Percentiles rank a stretch among this genome's conserved stretches.
Evolutionary conservation across 2,888 invertebrate species (phyloP).

Genomic region (Drosophila neotestacea): DNA sequence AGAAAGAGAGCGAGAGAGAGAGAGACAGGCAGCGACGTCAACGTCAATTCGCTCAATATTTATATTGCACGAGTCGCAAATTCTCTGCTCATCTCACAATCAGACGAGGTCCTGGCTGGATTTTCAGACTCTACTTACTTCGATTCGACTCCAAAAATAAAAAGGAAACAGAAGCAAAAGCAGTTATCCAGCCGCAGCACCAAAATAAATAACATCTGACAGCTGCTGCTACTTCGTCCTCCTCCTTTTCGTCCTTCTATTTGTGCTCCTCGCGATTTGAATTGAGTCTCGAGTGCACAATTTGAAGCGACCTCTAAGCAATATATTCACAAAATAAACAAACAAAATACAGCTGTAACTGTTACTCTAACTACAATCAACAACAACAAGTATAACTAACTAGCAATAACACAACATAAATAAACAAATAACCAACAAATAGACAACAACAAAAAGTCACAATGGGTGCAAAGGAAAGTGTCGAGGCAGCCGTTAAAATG

Average conservation of each 20-base stretch:
- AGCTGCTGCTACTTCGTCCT: conserved; percentile 60
- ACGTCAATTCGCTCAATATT: conserved; percentile 75
- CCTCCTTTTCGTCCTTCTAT: conserved; percentile 1
- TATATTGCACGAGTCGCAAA: conserved; percentile 59
- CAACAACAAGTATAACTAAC: conserved; percentile 26
- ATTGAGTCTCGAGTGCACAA: conserved; percentile 35
- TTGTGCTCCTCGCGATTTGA: neutral
- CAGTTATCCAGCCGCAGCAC: conserved; percentile 9
- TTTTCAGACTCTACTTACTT: conserved; percentile 4
- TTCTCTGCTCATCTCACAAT: conserved; percentile 42
- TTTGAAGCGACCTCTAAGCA: conserved; percentile 39
- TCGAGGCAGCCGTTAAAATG: conserved; percentile 91
- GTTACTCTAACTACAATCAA: conserved; percentile 43
- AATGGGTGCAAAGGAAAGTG: conserved; percentile 93
- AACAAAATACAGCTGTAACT: conserved; percentile 43
- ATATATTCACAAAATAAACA: conserved; percentile 48
- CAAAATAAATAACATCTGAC: conserved; percentile 81
- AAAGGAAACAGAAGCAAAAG: conserved; percentile 18
- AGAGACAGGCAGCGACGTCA: conserved; percentile 46
- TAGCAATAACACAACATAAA: conserved; percentile 26
- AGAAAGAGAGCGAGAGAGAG: conserved; percentile 10
- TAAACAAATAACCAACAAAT: conserved; percentile 30
- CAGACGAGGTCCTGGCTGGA: conserved; percentile 58
- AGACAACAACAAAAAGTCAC: conserved; percentile 29
- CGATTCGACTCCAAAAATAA: conserved; percentile 45